Percentiles rank a stretch among this genome's conserved stretches.
Evolutionary conservation across 2,797 vertebrate genomes (phyloP).

Genomic region (Eurystomus glaucurus): DNA sequence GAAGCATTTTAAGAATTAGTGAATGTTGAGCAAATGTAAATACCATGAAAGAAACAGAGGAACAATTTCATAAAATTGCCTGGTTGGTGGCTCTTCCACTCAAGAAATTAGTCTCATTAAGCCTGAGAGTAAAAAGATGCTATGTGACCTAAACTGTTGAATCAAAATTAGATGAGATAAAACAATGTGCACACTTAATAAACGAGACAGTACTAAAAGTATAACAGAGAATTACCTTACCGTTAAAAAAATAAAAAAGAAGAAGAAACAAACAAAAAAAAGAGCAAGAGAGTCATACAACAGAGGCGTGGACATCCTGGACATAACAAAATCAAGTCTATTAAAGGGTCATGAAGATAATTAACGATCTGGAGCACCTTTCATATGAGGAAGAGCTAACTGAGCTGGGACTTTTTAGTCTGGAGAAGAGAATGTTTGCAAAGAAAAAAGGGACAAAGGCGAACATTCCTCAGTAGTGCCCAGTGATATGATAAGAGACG

Average conservation of each 20-base stretch:
- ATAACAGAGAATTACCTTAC: not conserved
- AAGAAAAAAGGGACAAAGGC: no score
- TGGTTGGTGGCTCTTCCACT: not conserved
- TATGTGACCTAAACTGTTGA: not conserved
- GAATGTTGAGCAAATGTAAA: not conserved
- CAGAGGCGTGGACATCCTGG: not conserved
- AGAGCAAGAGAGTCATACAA: not conserved
- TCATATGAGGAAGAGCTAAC: no score
- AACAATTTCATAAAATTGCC: not conserved
- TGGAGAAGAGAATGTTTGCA: no score
- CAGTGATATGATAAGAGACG: no score
- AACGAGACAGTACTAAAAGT: not conserved
- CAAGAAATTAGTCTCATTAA: not conserved
- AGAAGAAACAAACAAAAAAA: no score
- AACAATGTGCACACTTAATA: not conserved
- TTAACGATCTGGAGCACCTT: not conserved
- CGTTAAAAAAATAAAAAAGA: not conserved
- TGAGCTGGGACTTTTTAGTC: no score
- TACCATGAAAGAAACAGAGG: not conserved
- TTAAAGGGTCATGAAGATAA: not conserved
- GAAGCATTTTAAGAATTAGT: not conserved
- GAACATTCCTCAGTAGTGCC: no score
- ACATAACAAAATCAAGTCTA: accelerated
- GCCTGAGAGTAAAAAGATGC: not conserved
- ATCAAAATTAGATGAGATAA: not conserved